Conservation (phyloP, 2,113 vertebrate genomes). For the Suncus etruscus region DNA sequence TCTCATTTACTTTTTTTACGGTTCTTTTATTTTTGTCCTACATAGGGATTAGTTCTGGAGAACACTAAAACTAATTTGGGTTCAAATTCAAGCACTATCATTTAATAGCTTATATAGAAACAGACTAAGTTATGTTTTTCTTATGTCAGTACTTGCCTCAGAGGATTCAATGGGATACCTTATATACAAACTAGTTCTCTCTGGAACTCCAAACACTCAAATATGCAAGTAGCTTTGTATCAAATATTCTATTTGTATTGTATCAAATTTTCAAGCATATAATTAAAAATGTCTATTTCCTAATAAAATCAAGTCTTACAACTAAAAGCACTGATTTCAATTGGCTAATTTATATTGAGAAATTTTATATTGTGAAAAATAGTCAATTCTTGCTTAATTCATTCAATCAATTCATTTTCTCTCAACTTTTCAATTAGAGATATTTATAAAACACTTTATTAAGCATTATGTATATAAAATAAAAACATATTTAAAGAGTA, state of each 20-base stretch:
- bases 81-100: not conserved
- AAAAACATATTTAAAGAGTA: not conserved
- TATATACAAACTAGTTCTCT: not conserved
- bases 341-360: not conserved
- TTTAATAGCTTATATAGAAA: not conserved
- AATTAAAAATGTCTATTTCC: not conserved
- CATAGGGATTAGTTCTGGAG: not conserved
- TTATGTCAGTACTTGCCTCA: not conserved
- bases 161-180: not conserved
- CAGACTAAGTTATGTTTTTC: not conserved
- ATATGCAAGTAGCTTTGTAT: not conserved
- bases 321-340: not conserved
- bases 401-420: not conserved
- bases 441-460: not conserved
- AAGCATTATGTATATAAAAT: not conserved
- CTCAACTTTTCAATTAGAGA: not conserved
- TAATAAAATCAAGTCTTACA: not conserved
- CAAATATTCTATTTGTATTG: not conserved
- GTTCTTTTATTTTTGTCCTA: not conserved
- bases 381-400: not conserved
- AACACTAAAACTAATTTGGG: not conserved
- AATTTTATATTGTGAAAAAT: conserved; percentile 5
- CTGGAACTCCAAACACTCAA: not conserved
- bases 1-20: not conserved
- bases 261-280: conserved; percentile 24